phyloP scores from a whole-genome alignment of 2,113 vertebrate species.

The Platichthys flesus region DNA sequence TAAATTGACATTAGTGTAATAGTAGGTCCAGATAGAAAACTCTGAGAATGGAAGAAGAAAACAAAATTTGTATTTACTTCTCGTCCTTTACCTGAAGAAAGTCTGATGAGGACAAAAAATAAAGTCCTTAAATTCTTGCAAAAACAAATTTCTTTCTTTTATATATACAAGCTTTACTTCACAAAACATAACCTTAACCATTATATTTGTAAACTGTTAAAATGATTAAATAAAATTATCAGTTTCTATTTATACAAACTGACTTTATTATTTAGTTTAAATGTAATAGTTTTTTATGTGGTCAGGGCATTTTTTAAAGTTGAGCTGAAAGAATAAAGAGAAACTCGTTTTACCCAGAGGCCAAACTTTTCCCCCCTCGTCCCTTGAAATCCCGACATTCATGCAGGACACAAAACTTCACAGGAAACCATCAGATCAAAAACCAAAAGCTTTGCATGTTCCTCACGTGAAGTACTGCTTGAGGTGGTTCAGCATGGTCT shows the following conservation, averaged over 20 bases:
- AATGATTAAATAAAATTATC: too few relatives aligned
- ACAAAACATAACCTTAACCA: neutral
- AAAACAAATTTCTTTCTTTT: too few relatives aligned
- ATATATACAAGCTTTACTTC: neutral
- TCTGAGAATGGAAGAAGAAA: neutral
- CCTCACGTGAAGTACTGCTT: conserved; percentile 88
- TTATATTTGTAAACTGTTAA: neutral
- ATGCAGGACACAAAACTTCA: neutral
- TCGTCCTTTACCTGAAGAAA: neutral
- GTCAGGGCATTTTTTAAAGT: too few relatives aligned
- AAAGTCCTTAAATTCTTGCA: neutral
- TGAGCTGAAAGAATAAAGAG: too few relatives aligned
- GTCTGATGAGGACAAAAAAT: neutral
- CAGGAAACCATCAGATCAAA: neutral
- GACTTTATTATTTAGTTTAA: too few relatives aligned
- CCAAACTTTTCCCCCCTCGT: neutral
- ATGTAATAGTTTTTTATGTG: too few relatives aligned
- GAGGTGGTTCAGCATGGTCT: conserved; percentile 86
- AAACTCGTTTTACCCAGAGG: too few relatives aligned
- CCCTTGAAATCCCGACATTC: neutral
- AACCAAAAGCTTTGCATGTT: neutral
- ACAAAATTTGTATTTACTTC: too few relatives aligned
- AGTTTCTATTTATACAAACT: too few relatives aligned
- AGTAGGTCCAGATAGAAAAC: neutral
- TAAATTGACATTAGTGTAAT: neutral